Evolutionary conservation across 2,113 vertebrate genomes (phyloP).

Genomic region (Brachyhypopomus gauderio): DNA sequence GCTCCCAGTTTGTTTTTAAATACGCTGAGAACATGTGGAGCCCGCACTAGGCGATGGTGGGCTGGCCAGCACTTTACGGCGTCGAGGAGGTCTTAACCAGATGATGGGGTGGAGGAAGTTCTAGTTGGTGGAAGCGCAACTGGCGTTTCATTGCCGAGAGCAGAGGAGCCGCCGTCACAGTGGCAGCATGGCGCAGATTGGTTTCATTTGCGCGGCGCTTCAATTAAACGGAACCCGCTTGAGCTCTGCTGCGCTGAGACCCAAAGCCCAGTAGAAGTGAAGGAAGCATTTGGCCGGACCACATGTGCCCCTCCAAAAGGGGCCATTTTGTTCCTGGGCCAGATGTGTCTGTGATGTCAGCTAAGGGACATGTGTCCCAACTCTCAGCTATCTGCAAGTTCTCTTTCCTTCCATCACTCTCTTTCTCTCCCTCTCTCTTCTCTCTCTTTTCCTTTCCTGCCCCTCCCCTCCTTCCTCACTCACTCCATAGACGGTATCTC

Average conservation of each 20-base stretch:
- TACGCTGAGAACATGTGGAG: conserved; percentile 19
- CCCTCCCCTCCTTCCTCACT: neutral
- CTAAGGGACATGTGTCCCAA: conserved; percentile 59
- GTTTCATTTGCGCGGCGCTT: conserved; percentile 23
- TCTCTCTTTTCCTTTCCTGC: neutral
- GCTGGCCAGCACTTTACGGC: neutral
- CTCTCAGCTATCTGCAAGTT: conserved; percentile 44
- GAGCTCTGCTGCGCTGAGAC: conserved; percentile 28
- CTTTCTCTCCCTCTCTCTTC: neutral
- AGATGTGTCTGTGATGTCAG: conserved; percentile 71
- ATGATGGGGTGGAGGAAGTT: neutral
- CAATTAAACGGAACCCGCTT: conserved; percentile 36
- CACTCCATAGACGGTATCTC: neutral
- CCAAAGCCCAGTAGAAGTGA: conserved; percentile 40
- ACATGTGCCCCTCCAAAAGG: conserved; percentile 50
- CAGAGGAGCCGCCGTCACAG: conserved; percentile 18
- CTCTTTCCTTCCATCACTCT: conserved; percentile 11
- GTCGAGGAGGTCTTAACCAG: conserved; percentile 20
- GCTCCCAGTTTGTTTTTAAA: neutral
- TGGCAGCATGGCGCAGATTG: conserved; percentile 10
- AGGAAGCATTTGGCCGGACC: conserved; percentile 49
- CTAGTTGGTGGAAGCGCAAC: conserved; percentile 21
- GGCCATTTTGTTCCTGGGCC: conserved; percentile 63
- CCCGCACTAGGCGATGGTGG: conserved; percentile 1
- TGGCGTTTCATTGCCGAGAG: conserved; percentile 14